Evolutionary conservation across 2,888 invertebrate genomes (phyloP).

Genomic region (Eumerus sabulonum): DNA sequence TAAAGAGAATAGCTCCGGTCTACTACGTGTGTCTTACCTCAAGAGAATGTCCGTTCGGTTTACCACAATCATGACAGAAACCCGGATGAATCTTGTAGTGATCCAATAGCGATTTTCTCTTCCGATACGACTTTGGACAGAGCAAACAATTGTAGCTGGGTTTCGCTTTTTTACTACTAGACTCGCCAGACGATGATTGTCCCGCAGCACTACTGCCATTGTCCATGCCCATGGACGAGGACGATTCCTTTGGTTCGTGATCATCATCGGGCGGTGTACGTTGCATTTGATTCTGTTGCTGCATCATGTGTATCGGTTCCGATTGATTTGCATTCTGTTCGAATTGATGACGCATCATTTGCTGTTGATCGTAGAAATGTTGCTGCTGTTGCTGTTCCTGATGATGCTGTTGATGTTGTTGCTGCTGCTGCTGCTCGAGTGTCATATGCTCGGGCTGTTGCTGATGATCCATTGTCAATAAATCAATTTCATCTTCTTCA

Average conservation of each 20-base stretch:
- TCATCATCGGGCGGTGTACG: slow-evolving; percentile 61
- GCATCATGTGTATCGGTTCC: slow-evolving; percentile 61
- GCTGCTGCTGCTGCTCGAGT: slow-evolving; percentile 70
- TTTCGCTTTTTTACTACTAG: slow-evolving; percentile 74
- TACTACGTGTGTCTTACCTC: slow-evolving; percentile 74
- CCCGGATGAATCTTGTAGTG: slow-evolving; percentile 79
- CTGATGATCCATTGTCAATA: slow-evolving; percentile 66
- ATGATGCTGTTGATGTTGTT: slow-evolving; percentile 70
- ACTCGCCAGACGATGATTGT: slow-evolving; percentile 49
- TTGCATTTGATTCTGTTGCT: slow-evolving; percentile 43
- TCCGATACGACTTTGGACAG: slow-evolving; percentile 78
- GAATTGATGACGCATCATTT: slow-evolving; percentile 67
- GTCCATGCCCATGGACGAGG: slow-evolving; percentile 41
- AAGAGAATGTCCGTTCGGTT: slow-evolving; percentile 76
- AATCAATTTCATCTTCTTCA: slow-evolving; percentile 65
- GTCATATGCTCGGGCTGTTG: slow-evolving; percentile 68
- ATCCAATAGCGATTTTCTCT: slow-evolving; percentile 77
- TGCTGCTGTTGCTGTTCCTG: slow-evolving; percentile 70
- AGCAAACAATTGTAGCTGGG: slow-evolving; percentile 77
- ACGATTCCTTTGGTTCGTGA: slow-evolving; percentile 63
- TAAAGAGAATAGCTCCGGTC: too few species aligned
- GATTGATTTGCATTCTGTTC: slow-evolving; percentile 69
- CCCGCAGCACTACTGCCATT: slow-evolving; percentile 44
- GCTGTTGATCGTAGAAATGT: slow-evolving; percentile 71
- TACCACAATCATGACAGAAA: slow-evolving; percentile 78